A percentile compares a stretch with the other conserved stretches of the same genome.
Conservation (phyloP, 2,797 vertebrate species). For the Chiloscyllium punctatum region DNA sequence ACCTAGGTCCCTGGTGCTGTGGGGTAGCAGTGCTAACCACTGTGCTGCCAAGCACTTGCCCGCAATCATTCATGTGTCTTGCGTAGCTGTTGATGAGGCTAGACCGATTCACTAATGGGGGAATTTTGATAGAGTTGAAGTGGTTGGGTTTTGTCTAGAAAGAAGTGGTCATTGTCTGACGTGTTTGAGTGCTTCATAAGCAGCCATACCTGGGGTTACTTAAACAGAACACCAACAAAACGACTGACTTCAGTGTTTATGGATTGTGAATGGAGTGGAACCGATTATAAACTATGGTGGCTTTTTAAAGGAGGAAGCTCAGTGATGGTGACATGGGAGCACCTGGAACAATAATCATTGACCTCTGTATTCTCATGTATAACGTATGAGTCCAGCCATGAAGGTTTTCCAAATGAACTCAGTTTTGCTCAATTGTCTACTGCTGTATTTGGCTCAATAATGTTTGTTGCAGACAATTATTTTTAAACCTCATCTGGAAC, state of each 20-base stretch:
- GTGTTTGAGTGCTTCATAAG: background rate
- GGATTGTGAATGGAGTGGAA: background rate
- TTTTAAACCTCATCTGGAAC: background rate
- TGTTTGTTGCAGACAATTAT: background rate
- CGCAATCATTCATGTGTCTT: no score
- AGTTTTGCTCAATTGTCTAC: background rate
- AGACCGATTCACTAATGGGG: background rate
- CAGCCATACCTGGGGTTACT: background rate
- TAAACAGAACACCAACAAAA: no score
- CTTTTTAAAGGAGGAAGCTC: background rate
- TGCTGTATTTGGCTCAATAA: background rate
- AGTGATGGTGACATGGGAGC: background rate
- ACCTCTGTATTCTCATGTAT: background rate
- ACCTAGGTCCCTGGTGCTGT: no score
- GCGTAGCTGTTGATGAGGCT: background rate
- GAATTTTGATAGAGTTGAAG: background rate
- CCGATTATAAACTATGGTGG: background rate
- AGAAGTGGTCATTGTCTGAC: background rate
- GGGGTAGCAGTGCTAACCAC: no score
- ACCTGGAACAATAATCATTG: background rate
- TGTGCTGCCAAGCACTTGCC: background rate
- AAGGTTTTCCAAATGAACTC: background rate
- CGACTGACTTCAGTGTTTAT: background rate
- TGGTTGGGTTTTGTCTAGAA: background rate
- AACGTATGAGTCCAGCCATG: background rate